A percentile compares a stretch with the other conserved stretches of the same genome.
Conservation (phyloP, 2,888 invertebrate genomes). For the Chirona hameri region DNA sequence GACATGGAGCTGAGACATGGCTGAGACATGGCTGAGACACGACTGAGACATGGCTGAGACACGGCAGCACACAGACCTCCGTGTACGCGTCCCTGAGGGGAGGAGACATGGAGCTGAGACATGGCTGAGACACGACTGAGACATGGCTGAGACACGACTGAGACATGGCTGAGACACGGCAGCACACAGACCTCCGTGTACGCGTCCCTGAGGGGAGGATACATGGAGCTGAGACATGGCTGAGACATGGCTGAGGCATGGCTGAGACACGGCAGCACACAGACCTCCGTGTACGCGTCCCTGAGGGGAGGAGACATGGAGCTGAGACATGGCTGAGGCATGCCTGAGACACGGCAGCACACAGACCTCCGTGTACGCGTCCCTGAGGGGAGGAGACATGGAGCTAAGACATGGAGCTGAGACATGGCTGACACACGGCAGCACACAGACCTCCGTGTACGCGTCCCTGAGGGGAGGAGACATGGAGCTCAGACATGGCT, state of each 20-base stretch:
- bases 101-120: not conserved
- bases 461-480: no score
- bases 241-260: no score
- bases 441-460: constrained; percentile 83
- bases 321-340: no score
- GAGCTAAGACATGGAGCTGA: no score
- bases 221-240: no score
- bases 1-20: not conserved
- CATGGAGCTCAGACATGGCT: no score
- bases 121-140: no score
- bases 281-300: constrained; percentile 83
- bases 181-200: constrained; percentile 88
- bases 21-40: no score
- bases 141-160: constrained; percentile 51
- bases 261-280: constrained; percentile 66
- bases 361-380: constrained; percentile 84
- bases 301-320: constrained; percentile 47
- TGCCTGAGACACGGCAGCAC: no score
- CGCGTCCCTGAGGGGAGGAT: constrained; percentile 62
- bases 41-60: no score
- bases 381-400: no score
- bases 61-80: constrained; percentile 85
- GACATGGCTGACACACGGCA: no score
- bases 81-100: constrained; percentile 72
- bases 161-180: constrained; percentile 70